phyloP scores from a whole-genome alignment of 2,888 invertebrate genomes.

The Cataglyphis cursor region DNA sequence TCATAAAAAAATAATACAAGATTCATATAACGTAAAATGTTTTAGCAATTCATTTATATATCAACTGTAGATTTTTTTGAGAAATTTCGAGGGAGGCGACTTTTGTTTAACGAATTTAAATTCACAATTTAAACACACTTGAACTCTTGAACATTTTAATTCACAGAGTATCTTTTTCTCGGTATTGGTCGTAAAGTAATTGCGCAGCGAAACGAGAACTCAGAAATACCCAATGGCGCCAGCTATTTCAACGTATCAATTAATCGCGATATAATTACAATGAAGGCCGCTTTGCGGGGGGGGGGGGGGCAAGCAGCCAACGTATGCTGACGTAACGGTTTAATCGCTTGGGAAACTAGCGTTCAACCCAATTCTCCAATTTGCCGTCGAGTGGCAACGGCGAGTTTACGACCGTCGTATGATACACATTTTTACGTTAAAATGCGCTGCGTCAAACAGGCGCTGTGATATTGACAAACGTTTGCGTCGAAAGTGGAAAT shows the following conservation, averaged over 20 bases:
- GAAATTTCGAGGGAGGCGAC: neutral
- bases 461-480: conserved; percentile 3
- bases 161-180: neutral
- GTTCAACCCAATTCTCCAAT: conserved; percentile 34
- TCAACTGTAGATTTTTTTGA: neutral
- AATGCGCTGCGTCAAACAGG: neutral
- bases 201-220: conserved; percentile 46
- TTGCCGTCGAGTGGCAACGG: neutral
- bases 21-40: neutral
- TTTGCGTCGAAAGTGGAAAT: conserved; percentile 20
- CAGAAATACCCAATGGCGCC: conserved; percentile 49
- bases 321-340: conserved; percentile 27
- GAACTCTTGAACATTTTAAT: neutral
- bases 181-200: conserved; percentile 19
- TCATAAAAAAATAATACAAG: conserved; percentile 1
- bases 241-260: conserved; percentile 48
- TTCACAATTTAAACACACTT: neutral
- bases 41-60: too few relatives aligned
- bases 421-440: neutral
- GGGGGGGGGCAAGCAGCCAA: neutral
- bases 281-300: conserved; percentile 38
- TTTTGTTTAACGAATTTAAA: neutral
- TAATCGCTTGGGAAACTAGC: conserved; percentile 6
- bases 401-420: neutral
- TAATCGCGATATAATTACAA: conserved; percentile 47